These are phyloP conservation scores for Sebastes kiyomatsui DNA, from an alignment of 2,797 vertebrate genomes.

Conservation along the genomic window DNA sequence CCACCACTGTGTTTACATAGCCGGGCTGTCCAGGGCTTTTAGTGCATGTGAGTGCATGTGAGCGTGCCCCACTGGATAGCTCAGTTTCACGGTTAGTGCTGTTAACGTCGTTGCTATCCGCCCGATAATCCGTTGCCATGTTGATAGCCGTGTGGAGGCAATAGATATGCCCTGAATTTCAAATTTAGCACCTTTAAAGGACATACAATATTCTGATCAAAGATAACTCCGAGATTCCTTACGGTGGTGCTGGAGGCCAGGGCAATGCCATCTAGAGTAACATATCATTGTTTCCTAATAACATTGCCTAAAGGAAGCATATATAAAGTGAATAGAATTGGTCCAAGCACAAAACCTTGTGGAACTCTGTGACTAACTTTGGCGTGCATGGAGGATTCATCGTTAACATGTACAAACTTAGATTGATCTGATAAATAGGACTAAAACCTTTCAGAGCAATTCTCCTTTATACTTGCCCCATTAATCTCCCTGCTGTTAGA, in stretches of 20 bases:
- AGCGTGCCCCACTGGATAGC: too few species aligned
- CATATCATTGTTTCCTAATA: background rate
- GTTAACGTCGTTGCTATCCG: background rate
- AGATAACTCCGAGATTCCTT: background rate
- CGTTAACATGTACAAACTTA: background rate
- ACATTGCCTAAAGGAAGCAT: background rate
- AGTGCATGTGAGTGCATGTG: too few species aligned
- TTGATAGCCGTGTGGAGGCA: background rate
- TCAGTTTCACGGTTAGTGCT: background rate
- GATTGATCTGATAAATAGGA: background rate
- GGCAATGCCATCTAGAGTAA: background rate
- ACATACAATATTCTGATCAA: background rate
- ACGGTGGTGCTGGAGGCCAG: background rate
- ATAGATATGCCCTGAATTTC: background rate
- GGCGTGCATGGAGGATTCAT: background rate
- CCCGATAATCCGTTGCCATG: background rate
- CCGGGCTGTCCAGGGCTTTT: too few species aligned
- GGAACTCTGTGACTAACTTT: background rate
- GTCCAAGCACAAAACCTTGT: background rate
- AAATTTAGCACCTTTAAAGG: background rate
- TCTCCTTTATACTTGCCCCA: background rate
- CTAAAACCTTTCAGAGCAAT: background rate
- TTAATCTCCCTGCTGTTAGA: conserved; percentile 10
- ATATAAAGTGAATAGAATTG: too few species aligned
- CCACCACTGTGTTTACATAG: too few species aligned